Percentiles rank a stretch among this genome's conserved stretches.
Evolutionary conservation across 1,140 invertebrate species (phyloP).

Genomic region (Meloidogyne chitwoodi): DNA sequence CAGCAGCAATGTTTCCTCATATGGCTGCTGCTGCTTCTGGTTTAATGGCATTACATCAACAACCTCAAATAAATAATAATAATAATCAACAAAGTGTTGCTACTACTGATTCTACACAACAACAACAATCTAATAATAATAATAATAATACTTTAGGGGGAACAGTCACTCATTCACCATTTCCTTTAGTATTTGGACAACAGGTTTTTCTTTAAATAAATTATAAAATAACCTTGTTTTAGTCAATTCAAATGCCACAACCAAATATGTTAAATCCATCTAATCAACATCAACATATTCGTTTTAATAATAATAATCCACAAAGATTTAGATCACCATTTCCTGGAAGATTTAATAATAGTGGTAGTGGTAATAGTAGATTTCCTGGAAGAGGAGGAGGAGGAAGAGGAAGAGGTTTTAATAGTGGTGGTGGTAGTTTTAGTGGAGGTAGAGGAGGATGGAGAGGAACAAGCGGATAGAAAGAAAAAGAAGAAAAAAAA

Average conservation of each 20-base stretch:
- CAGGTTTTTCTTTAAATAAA: not conserved
- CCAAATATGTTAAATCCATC: not conserved
- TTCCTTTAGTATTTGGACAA: not conserved
- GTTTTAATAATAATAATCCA: not conserved
- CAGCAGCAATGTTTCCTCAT: not conserved
- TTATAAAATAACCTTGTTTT: not conserved
- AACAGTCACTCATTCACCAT: not conserved
- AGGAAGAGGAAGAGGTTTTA: not conserved
- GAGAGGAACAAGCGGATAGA: not conserved
- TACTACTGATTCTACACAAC: too few relatives aligned
- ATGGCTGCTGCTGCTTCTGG: not conserved
- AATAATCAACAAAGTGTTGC: not conserved
- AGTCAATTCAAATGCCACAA: conserved; percentile 1
- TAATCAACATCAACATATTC: not conserved
- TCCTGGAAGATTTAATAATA: not conserved
- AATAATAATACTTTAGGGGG: not conserved
- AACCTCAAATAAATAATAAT: not conserved
- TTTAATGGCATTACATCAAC: not conserved
- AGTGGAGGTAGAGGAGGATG: not conserved
- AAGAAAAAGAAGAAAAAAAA: too few relatives aligned
- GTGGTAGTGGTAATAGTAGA: not conserved
- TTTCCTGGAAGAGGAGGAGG: conserved; percentile 14
- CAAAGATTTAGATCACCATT: not conserved
- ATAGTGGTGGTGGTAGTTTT: not conserved
- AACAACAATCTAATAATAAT: not conserved